Evolutionary conservation across 2,797 vertebrate species (phyloP).

Genomic region (Pitangus sulphuratus): DNA sequence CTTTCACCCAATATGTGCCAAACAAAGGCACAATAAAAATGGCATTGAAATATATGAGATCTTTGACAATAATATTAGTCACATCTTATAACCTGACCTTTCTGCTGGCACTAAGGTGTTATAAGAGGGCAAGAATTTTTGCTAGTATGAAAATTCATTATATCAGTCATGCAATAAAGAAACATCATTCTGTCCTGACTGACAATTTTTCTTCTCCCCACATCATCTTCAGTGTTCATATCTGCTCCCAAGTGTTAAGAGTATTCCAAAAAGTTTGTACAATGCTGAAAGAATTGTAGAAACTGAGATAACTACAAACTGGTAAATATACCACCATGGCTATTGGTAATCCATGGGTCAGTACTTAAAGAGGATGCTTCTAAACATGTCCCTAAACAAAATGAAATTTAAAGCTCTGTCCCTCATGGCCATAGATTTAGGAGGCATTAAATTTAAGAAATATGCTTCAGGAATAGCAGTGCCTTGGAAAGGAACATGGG

Average conservation of each 20-base stretch:
- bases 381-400: background rate
- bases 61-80: constrained; percentile 60
- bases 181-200: background rate
- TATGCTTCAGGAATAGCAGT: background rate
- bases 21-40: constrained; percentile 62
- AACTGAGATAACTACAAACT: background rate
- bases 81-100: constrained; percentile 66
- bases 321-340: background rate
- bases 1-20: constrained; percentile 38
- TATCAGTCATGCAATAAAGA: constrained; percentile 42
- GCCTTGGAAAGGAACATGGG: background rate
- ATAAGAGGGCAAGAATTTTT: constrained; percentile 50
- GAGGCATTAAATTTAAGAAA: background rate
- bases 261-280: background rate
- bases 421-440: background rate
- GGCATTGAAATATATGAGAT: constrained; percentile 63
- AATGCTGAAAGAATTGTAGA: background rate
- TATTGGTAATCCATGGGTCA: background rate
- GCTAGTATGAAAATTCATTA: constrained; percentile 56
- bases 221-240: background rate
- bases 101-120: constrained; percentile 58
- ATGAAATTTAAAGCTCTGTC: background rate
- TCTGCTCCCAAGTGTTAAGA: background rate
- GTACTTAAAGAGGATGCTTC: background rate
- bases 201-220: background rate